A percentile compares a stretch with the other conserved stretches of the same genome.
Evolutionary conservation across 92 coral and sea anemone genomes (phyloP).

Genomic region (Montipora capitata): DNA sequence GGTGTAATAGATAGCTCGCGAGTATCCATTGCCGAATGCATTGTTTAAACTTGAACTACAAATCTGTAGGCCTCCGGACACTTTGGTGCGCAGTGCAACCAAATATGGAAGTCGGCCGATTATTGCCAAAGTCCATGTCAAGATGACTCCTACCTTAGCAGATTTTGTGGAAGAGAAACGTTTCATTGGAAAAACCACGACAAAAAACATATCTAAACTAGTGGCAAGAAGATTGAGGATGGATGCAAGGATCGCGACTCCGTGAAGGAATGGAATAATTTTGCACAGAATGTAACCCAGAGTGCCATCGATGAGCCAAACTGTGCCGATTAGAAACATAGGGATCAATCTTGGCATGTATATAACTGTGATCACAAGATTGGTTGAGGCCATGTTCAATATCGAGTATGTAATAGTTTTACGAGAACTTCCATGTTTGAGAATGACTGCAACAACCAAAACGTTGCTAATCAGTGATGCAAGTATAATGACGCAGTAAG

Average conservation of each 20-base stretch:
- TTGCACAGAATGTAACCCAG: slow-evolving; percentile 65
- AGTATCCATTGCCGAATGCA: slow-evolving; percentile 36
- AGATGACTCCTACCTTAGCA: slow-evolving; percentile 30
- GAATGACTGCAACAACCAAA: neutral
- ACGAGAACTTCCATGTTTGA: slow-evolving; percentile 11
- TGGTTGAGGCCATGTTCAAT: slow-evolving; percentile 63
- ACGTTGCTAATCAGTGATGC: slow-evolving; percentile 28
- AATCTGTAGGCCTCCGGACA: neutral
- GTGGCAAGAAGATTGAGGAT: slow-evolving; percentile 52
- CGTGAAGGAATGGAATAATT: slow-evolving; percentile 63
- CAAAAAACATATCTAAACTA: slow-evolving; percentile 69
- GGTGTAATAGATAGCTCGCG: slow-evolving; percentile 46
- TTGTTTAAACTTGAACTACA: slow-evolving; percentile 38
- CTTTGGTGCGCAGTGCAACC: slow-evolving; percentile 21
- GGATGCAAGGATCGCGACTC: slow-evolving; percentile 55
- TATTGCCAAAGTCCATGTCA: slow-evolving; percentile 52
- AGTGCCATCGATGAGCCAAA: slow-evolving; percentile 64
- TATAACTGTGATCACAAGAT: slow-evolving; percentile 59
- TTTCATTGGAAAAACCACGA: slow-evolving; percentile 68
- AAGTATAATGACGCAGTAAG: slow-evolving; percentile 38
- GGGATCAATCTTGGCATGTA: slow-evolving; percentile 78
- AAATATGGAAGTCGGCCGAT: slow-evolving; percentile 57
- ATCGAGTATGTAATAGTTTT: slow-evolving; percentile 39
- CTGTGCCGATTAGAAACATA: slow-evolving; percentile 41
- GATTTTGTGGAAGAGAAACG: slow-evolving; percentile 20